A percentile compares a stretch with the other conserved stretches of the same genome.
Evolutionary conservation across 2,113 vertebrate species (phyloP).

Genomic region (Mustela lutreola): DNA sequence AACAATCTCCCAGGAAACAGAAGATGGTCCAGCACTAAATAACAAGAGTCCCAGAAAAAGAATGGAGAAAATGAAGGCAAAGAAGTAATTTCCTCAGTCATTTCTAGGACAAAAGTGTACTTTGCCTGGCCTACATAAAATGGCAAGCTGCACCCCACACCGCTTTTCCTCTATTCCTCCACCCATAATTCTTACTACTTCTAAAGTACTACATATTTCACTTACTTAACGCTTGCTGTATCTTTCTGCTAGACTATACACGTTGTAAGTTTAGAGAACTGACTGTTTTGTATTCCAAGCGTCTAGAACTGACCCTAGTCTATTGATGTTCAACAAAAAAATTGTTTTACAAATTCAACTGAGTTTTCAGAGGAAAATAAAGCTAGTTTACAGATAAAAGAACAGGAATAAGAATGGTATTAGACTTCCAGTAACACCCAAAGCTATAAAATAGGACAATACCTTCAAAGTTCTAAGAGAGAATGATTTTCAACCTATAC

Average conservation of each 20-base stretch:
- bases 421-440: neutral
- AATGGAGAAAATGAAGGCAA: neutral
- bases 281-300: neutral
- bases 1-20: neutral
- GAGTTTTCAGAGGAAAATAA: conserved; percentile 40
- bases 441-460: neutral
- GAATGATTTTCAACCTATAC: neutral
- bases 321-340: neutral
- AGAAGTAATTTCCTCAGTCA: neutral
- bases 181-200: neutral
- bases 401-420: neutral
- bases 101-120: neutral
- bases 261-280: neutral
- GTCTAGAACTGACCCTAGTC: neutral
- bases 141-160: neutral
- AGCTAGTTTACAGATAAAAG: neutral
- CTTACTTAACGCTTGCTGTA: neutral
- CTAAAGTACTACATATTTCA: neutral
- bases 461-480: neutral
- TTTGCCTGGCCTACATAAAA: neutral
- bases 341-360: neutral
- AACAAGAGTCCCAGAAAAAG: neutral
- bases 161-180: neutral
- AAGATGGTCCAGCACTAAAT: neutral
- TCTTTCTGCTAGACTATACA: neutral